Evolutionary conservation across 2,113 vertebrate genomes (phyloP), one percentile per base, ranked within the genome.

Genomic region (Prolemur simus): DNA sequence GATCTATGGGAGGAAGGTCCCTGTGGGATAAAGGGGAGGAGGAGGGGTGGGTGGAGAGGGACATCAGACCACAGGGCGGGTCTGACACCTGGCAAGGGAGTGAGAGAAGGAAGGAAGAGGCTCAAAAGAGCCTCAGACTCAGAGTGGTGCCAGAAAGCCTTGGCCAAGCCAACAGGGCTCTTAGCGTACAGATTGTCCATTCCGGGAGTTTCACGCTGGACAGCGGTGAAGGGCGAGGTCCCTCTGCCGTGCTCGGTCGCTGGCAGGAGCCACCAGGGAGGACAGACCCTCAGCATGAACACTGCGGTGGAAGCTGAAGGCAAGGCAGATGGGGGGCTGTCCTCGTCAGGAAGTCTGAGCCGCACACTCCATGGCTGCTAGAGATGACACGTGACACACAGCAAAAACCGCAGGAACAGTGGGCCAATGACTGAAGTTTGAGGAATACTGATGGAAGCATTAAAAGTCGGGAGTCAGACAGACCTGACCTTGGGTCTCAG

Each of bases 361-460:
- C 20, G 7, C 34, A 13, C 14, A 8, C 12, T 1, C 54, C 6
- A 0, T 2, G 11, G 49, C 27, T 6, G 39, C 23, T 0, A 8
- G 45, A 0, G 29, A 6, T 3, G n/a, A 52, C 2, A 0, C 6
- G 0, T 1, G 6, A 39, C 1, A 3, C 1, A 39, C 7, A 20
- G 76, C 49, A 25, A 21, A 4, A 15, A 4, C 39, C 14, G 0
- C 1, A 0, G 0, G 10, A 4, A 39, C 27, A 8, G 27, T 1
- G 0, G 8, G 27, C n/a, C 9, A 6, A 9, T 2, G n/a, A 0
- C 23, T 1, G 37, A 13, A 4, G 27, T n/a, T 7, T 3, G 17
- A 34, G 83, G 37, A 34, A 54, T 10, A 1, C 21, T 23, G 54
- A 21, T 0, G 0, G 9, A 7, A 34, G 20, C 15, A 21, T 86